Conservation (phyloP, 2,113 vertebrate species). For the Noturus placidus region DNA sequence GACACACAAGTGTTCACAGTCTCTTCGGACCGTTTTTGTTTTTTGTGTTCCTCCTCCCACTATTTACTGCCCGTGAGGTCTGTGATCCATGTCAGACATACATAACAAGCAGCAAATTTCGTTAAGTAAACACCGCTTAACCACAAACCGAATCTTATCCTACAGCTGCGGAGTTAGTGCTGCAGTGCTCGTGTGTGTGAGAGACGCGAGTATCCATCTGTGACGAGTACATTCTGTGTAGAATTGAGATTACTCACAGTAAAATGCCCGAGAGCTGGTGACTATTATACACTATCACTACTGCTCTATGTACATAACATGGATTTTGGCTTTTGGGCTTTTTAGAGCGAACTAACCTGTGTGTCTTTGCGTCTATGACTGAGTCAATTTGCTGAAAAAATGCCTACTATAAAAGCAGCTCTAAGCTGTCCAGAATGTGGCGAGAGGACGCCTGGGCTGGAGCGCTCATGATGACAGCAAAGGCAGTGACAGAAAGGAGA, state of each 20-base stretch:
- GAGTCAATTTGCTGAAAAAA: not conserved
- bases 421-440: not conserved
- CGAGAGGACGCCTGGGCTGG: not conserved
- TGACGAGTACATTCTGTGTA: not conserved
- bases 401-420: not conserved
- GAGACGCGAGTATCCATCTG: not conserved
- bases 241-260: not conserved
- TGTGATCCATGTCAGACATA: conserved; percentile 26
- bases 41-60: not conserved
- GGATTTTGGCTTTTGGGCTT: conserved; percentile 2
- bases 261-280: not conserved
- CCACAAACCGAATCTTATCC: conserved; percentile 33
- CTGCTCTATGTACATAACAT: not conserved
- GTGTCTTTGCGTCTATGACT: not conserved
- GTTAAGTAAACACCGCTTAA: conserved; percentile 1
- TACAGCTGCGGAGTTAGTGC: not conserved
- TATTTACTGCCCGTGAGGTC: not conserved
- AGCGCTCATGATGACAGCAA: not conserved
- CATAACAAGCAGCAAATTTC: conserved; percentile 12
- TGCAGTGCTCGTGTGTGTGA: not conserved
- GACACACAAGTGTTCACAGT: not conserved
- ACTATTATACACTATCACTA: not conserved
- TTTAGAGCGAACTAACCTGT: not conserved
- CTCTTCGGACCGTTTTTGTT: not conserved
- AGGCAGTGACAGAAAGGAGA: not conserved